Conservation (phyloP, 2,888 invertebrate genomes). For the Heteromyza rotundicornis region DNA sequence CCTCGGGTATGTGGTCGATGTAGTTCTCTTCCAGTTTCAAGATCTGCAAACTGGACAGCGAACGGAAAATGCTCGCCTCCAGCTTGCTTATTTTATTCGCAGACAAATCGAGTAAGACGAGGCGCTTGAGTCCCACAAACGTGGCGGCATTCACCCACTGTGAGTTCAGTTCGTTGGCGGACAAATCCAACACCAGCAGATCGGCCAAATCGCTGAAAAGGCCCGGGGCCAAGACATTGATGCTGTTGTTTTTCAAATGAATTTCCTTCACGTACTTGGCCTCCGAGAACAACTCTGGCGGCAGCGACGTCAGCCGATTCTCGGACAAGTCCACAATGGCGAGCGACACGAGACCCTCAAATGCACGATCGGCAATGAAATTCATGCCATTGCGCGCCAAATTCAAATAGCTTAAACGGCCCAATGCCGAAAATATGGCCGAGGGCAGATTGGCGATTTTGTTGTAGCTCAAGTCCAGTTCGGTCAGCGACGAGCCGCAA, state of each 20-base stretch:
- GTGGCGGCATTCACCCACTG: conserved; percentile 86
- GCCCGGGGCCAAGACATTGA: conserved; percentile 83
- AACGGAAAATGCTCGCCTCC: conserved; percentile 82
- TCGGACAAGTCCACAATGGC: conserved; percentile 86
- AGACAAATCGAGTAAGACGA: conserved; percentile 84
- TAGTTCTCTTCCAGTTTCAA: conserved; percentile 85
- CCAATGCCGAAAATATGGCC: conserved; percentile 79
- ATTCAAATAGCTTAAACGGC: conserved; percentile 79
- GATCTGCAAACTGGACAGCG: conserved; percentile 82
- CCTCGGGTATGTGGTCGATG: conserved; percentile 81
- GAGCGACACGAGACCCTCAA: conserved; percentile 79
- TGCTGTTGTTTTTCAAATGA: conserved; percentile 88
- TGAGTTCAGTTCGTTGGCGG: conserved; percentile 83
- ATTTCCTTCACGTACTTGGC: conserved; percentile 84
- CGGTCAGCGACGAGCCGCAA: conserved; percentile 73
- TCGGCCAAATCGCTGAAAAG: conserved; percentile 83
- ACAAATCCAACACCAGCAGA: conserved; percentile 80
- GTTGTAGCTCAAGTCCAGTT: conserved; percentile 83
- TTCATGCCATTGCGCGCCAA: conserved; percentile 88
- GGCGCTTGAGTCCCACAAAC: conserved; percentile 84
- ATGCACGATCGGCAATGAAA: conserved; percentile 83
- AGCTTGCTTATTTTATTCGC: conserved; percentile 84
- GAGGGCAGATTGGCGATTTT: conserved; percentile 83
- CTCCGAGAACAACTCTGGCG: conserved; percentile 84
- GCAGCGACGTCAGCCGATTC: conserved; percentile 87